Conservation (phyloP, 1,140 invertebrate species). For the Drosophila tropicalis region DNA sequence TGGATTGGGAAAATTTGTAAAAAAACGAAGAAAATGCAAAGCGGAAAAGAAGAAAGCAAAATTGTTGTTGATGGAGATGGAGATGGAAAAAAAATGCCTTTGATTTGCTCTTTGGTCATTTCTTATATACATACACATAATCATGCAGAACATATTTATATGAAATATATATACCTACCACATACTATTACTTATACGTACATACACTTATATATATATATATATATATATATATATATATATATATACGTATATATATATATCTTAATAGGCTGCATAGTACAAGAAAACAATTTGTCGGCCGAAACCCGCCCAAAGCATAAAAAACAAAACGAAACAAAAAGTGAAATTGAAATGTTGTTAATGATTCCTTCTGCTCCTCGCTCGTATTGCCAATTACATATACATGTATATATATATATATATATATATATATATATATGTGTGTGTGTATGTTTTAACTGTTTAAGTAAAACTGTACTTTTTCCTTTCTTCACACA, state of each 20-base stretch:
- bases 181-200: constrained; percentile 70
- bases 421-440: constrained; percentile 6
- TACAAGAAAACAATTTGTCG: constrained; percentile 74
- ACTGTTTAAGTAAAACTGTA: constrained; percentile 58
- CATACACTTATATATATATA: constrained; percentile 45
- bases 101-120: constrained; percentile 74
- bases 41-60: constrained; percentile 35
- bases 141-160: constrained; percentile 76
- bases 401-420: constrained; percentile 24
- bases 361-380: constrained; percentile 73
- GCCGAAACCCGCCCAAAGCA: constrained; percentile 72
- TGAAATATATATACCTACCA: constrained; percentile 54
- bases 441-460: constrained; percentile 51
- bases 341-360: constrained; percentile 49
- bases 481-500: constrained; percentile 40
- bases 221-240: constrained; percentile 36
- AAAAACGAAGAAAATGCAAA: constrained; percentile 44
- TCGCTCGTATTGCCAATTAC: constrained; percentile 82
- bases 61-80: not conserved
- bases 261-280: constrained; percentile 60
- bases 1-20: constrained; percentile 36
- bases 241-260: constrained; percentile 25
- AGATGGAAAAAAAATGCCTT: constrained; percentile 49
- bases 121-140: constrained; percentile 57
- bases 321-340: constrained; percentile 36